These are phyloP conservation scores for Asarcornis scutulata DNA, from an alignment of 2,113 vertebrate genomes.

Conservation along the genomic window DNA sequence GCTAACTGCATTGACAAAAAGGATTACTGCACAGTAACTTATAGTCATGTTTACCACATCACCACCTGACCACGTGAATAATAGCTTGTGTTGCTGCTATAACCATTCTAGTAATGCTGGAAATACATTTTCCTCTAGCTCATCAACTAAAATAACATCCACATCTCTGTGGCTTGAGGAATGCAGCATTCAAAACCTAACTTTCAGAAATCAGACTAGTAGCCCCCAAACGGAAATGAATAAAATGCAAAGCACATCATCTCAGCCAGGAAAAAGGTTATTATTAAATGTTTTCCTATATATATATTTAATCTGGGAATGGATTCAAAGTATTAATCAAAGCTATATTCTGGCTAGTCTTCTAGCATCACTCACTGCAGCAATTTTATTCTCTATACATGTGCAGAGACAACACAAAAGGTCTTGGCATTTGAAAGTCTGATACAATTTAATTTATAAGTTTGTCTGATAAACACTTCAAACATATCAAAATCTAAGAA, in stretches of 20 bases:
- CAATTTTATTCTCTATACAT: constrained; percentile 35
- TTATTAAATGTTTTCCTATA: constrained; percentile 67
- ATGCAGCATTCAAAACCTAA: neutral
- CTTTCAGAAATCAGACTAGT: neutral
- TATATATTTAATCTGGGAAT: constrained; percentile 41
- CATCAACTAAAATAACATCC: neutral
- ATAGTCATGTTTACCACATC: neutral
- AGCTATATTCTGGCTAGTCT: constrained; percentile 11
- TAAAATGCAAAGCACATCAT: constrained; percentile 35
- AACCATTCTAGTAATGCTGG: neutral
- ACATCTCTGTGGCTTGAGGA: neutral
- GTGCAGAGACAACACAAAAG: constrained; percentile 48
- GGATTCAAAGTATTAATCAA: constrained; percentile 65
- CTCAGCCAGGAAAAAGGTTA: constrained; percentile 50
- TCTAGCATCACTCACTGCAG: neutral
- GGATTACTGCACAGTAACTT: neutral
- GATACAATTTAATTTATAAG: constrained; percentile 71
- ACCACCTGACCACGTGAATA: neutral
- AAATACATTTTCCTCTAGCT: constrained; percentile 21
- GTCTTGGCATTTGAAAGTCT: constrained; percentile 65
- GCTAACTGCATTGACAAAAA: neutral
- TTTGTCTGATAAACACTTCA: constrained; percentile 61
- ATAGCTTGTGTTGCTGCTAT: neutral
- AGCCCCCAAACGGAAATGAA: neutral
- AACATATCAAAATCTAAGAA: neutral